These are phyloP conservation scores for Agrochola circellaris DNA, from an alignment of 2,888 invertebrate genomes.

Conservation along the genomic window DNA sequence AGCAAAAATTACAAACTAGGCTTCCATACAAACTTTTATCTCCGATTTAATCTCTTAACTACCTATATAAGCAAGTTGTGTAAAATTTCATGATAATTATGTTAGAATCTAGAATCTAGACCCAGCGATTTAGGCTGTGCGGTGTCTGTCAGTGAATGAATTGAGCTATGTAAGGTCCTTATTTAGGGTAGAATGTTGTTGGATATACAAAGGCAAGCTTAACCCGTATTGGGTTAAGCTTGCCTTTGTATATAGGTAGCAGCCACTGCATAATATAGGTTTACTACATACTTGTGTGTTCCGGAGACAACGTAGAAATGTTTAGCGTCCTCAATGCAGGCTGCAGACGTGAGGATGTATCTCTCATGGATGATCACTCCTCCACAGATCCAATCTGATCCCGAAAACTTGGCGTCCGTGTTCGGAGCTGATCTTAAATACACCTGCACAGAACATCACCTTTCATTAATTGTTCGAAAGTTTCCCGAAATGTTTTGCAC, in stretches of 20 bases:
- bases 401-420: constrained; percentile 41
- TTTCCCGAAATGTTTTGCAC: neutral
- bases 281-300: constrained; percentile 59
- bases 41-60: too few species aligned
- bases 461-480: neutral
- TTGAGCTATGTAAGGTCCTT: too few species aligned
- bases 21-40: neutral
- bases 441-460: constrained; percentile 71
- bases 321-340: constrained; percentile 83
- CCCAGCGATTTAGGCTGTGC: neutral
- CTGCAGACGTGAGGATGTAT: constrained; percentile 84
- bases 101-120: too few species aligned
- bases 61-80: too few species aligned
- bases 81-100: too few species aligned
- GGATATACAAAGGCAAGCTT: too few species aligned
- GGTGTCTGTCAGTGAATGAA: too few species aligned
- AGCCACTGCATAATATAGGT: neutral
- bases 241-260: too few species aligned
- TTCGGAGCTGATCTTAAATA: constrained; percentile 76
- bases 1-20: neutral
- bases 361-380: constrained; percentile 81
- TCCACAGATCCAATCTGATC: constrained; percentile 81
- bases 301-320: constrained; percentile 84
- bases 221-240: neutral
- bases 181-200: too few species aligned